Percentiles rank a stretch among this genome's conserved stretches.
Conservation (phyloP, 2,888 invertebrate genomes). For the Brachylomia viminalis region DNA sequence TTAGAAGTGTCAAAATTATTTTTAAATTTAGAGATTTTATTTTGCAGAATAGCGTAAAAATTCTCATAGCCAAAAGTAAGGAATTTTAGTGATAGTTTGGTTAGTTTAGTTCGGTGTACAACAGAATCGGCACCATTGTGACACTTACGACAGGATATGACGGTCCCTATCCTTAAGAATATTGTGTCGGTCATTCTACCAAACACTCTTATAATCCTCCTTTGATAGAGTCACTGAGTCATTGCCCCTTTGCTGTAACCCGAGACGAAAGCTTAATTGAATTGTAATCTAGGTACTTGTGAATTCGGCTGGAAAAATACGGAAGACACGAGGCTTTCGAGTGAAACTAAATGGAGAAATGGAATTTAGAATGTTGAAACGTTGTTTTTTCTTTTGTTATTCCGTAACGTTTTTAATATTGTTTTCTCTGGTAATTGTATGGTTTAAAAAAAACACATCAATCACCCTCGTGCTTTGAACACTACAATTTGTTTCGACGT, state of each 20-base stretch:
- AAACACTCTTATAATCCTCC: not conserved
- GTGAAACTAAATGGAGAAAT: too few relatives aligned
- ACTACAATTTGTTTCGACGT: not conserved
- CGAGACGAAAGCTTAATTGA: not conserved
- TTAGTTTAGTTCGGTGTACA: too few relatives aligned
- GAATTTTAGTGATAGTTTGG: too few relatives aligned
- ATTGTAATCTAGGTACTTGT: not conserved
- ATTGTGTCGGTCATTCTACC: not conserved
- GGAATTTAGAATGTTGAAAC: too few relatives aligned
- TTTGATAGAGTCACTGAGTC: slow-evolving; percentile 7
- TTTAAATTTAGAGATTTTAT: too few relatives aligned
- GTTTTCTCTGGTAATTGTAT: too few relatives aligned
- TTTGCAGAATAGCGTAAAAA: too few relatives aligned
- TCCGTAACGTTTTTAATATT: not conserved
- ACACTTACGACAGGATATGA: not conserved
- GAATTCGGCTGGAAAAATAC: not conserved
- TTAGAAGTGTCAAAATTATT: too few relatives aligned
- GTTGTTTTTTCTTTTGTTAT: not conserved
- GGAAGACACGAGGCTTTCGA: too few relatives aligned
- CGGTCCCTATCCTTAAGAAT: not conserved
- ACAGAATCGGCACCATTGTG: too few relatives aligned
- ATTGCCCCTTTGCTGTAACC: slow-evolving; percentile 1
- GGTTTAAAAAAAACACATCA: not conserved
- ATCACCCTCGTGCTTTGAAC: not conserved
- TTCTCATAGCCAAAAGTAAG: too few relatives aligned